Evolutionary conservation across 64 coral and sea anemone genomes (phyloP).

Genomic region (Porites lutea): DNA sequence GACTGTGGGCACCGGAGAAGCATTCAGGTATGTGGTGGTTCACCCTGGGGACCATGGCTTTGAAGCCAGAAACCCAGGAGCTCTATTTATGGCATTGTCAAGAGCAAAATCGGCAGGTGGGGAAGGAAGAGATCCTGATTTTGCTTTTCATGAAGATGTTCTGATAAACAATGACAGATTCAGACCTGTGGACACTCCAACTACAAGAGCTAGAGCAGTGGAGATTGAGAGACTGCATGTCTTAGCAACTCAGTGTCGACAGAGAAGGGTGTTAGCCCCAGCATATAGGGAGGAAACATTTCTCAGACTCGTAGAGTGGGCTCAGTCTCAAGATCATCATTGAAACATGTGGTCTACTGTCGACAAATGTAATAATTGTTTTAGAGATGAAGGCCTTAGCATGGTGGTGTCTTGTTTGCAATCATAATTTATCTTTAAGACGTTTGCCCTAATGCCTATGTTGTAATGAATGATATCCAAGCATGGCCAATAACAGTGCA

Average conservation of each 20-base stretch:
- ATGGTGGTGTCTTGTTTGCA: too few relatives aligned
- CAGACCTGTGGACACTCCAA: constrained; percentile 24
- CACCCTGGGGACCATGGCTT: constrained; percentile 47
- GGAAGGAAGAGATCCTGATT: not conserved
- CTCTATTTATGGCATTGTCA: too few relatives aligned
- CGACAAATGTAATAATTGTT: too few relatives aligned
- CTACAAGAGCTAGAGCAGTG: not conserved
- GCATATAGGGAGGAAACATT: constrained; percentile 29
- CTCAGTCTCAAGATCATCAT: too few relatives aligned
- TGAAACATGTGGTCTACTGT: too few relatives aligned
- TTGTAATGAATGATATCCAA: too few relatives aligned
- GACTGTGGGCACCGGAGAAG: too few relatives aligned
- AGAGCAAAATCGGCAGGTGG: too few relatives aligned
- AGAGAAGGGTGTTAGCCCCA: not conserved
- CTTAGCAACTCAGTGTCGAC: not conserved
- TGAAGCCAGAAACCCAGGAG: constrained; percentile 12
- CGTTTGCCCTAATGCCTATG: too few relatives aligned
- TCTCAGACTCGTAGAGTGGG: not conserved
- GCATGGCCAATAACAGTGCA: too few relatives aligned
- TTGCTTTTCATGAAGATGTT: constrained; percentile 56
- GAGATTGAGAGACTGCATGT: not conserved
- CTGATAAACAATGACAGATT: not conserved
- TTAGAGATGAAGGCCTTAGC: too few relatives aligned
- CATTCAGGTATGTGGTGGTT: not conserved
- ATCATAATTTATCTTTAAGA: too few relatives aligned